Conservation (phyloP, 2,888 invertebrate genomes). For the Harpalus rubripes region DNA sequence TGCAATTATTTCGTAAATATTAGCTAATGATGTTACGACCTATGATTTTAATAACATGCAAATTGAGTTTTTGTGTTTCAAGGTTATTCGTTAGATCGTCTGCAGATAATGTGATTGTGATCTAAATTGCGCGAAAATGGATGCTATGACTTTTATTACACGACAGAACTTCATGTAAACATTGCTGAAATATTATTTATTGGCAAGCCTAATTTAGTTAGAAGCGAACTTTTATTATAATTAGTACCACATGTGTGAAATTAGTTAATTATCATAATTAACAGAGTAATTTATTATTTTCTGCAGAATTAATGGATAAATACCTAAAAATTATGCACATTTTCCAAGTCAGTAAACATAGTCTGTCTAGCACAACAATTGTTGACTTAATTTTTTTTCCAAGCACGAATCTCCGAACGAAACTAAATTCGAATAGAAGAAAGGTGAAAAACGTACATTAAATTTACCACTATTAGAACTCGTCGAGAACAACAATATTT, state of each 20-base stretch:
- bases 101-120: slow-evolving; percentile 56
- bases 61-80: slow-evolving; percentile 63
- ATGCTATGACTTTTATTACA: slow-evolving; percentile 48
- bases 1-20: slow-evolving; percentile 63
- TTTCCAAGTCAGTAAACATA: background rate
- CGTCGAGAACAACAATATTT: no score
- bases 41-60: slow-evolving; percentile 66
- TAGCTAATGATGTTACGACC: slow-evolving; percentile 64
- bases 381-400: background rate
- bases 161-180: slow-evolving; percentile 24
- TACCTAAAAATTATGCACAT: slow-evolving; percentile 5
- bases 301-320: background rate
- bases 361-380: background rate
- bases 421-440: no score
- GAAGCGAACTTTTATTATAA: slow-evolving; percentile 14
- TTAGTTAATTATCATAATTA: slow-evolving; percentile 37
- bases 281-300: slow-evolving; percentile 15
- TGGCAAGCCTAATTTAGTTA: background rate
- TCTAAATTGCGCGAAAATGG: slow-evolving; percentile 57
- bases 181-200: slow-evolving; percentile 11
- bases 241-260: slow-evolving; percentile 40
- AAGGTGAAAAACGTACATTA: no score
- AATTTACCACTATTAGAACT: no score
- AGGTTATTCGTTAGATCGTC: slow-evolving; percentile 64
- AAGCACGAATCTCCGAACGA: no score